Base-by-base conservation (phyloP, 1,140 invertebrate species). In the Drosophila orena region DNA sequence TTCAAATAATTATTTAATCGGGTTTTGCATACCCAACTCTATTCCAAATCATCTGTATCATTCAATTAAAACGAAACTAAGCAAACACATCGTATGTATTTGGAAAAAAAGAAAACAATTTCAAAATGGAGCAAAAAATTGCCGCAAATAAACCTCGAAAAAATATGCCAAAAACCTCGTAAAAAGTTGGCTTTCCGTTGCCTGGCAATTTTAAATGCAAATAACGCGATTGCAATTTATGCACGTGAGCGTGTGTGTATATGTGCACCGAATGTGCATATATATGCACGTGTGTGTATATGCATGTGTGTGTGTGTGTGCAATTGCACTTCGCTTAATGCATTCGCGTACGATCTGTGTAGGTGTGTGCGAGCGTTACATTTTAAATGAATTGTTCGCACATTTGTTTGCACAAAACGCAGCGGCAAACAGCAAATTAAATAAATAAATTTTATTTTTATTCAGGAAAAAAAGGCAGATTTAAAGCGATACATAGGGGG, bases 361-460 rank as follows among this genome's bases (percentile, higher is more conserved):
- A 46, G 37, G 14, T 64, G 59, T 76, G 65, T 42, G 53, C 55
- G 34, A 40, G 49, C 61, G 81, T 85, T 84, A 85, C 66, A 83
- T 88, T 88, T 86, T 83, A 88, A 86, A 86, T 86, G 83, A 86
- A 86, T 88, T 88, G 83, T 81, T 88, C 69, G 74, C 83, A 55
- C 65, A 79, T 75, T 86, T 86, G 75, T 81, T 88, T 78, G 79
- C 61, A 69, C 54, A 71, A 64, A 88, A 88, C 55, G 69, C 65
- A 70, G 65, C 57, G 49, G 53, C 80, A 72, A 84, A 84, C 71
- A 79, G 61, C 58, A 85, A 86, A 88, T 88, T 81, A 86, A 88
- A 86, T 88, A 86, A 88, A 86, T 79, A 79, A 79, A 72, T 76
- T 83, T 75, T 78, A 72, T 88, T 81, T 76, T 54, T 42, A 30